These are phyloP conservation scores for Mya arenaria DNA, from an alignment of 1,140 invertebrate genomes.

Conservation along the genomic window DNA sequence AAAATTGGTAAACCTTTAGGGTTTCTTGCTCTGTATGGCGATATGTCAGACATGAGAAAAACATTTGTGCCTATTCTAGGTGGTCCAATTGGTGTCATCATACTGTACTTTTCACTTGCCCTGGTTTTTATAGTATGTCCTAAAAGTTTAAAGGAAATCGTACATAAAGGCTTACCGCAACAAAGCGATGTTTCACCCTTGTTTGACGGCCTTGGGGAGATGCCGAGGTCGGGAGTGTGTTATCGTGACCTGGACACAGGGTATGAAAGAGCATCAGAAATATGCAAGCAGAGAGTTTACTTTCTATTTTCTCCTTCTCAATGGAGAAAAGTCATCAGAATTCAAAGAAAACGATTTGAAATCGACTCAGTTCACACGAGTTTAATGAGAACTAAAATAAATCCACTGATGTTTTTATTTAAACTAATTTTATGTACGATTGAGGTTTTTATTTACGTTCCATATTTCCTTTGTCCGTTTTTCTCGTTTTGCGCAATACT, in stretches of 20 bases:
- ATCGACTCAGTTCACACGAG: too few species aligned
- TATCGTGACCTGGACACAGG: background rate
- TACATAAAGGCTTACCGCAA: conserved; percentile 7
- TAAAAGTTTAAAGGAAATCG: conserved; percentile 12
- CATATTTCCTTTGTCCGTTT: background rate
- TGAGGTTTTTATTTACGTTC: background rate
- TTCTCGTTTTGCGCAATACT: background rate
- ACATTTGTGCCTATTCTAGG: conserved; percentile 16
- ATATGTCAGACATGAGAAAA: background rate
- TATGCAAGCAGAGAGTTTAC: background rate
- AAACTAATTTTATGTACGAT: background rate
- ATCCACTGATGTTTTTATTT: background rate
- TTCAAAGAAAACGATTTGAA: background rate
- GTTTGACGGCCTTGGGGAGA: background rate
- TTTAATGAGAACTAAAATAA: too few species aligned
- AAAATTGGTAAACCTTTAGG: background rate
- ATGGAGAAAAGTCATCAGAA: background rate
- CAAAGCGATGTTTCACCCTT: background rate
- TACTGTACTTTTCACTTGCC: background rate
- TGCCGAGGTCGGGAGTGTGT: background rate
- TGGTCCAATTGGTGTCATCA: conserved; percentile 4
- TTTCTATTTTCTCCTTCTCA: background rate
- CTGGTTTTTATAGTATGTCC: conserved; percentile 15
- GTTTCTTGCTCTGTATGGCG: background rate
- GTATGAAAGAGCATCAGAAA: background rate